phyloP scores from a whole-genome alignment of 2,113 vertebrate genomes.

The Myotis yumanensis region DNA sequence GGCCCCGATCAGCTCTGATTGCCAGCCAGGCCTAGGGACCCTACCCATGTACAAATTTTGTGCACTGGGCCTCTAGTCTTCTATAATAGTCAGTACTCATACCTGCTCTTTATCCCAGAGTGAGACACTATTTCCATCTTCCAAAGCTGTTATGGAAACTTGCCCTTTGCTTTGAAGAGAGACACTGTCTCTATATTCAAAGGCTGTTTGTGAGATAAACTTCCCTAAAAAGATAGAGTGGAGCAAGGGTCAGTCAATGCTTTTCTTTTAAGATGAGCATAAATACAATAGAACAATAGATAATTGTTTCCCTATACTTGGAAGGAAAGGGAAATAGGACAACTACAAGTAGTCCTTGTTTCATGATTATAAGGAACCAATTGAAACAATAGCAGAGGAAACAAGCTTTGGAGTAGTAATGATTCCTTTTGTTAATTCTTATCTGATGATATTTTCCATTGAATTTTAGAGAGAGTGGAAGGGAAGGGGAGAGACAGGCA shows the following conservation, averaged over 20 bases:
- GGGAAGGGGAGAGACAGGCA: no score
- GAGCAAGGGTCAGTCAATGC: not conserved
- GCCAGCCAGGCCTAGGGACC: no score
- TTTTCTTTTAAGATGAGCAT: conserved; percentile 47
- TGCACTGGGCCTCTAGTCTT: not conserved
- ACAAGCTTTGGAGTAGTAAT: conserved; percentile 28
- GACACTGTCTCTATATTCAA: conserved; percentile 25
- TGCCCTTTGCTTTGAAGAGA: conserved; percentile 31
- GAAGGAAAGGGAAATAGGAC: not conserved
- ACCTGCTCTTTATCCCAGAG: not conserved
- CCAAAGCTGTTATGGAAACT: not conserved
- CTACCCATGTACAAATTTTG: no score
- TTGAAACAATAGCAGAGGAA: conserved; percentile 27
- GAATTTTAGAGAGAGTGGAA: no score
- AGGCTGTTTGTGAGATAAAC: not conserved
- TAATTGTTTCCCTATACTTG: not conserved
- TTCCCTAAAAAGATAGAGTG: conserved; percentile 11
- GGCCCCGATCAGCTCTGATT: no score
- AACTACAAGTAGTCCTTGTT: conserved; percentile 20
- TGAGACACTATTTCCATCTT: not conserved
- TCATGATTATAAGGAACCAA: not conserved
- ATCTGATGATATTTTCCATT: no score
- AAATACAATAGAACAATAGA: conserved; percentile 19
- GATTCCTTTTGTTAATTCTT: not conserved
- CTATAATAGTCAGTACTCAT: not conserved